Percentiles rank a stretch among this genome's conserved stretches.
These are phyloP conservation scores for Drosophila bocqueti DNA, from an alignment of 1,140 invertebrate genomes.

Conservation along the genomic window DNA sequence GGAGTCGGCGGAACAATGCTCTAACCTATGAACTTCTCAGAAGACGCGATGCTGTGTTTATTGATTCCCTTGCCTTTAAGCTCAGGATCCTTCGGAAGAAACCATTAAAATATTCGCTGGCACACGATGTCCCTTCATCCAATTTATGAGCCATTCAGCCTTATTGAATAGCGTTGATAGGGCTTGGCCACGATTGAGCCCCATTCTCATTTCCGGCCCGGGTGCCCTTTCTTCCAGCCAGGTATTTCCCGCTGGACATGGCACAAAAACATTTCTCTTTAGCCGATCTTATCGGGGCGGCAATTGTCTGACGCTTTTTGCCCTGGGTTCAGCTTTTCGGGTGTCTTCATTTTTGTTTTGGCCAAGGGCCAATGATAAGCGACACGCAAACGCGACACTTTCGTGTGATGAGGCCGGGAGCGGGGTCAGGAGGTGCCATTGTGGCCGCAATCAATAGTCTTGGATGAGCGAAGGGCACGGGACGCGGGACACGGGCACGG, in stretches of 20 bases:
- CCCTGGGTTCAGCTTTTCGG: slow-evolving; percentile 41
- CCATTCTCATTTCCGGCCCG: slow-evolving; percentile 13
- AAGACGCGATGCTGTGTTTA: background rate
- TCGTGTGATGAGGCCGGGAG: slow-evolving; percentile 19
- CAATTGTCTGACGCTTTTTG: slow-evolving; percentile 79
- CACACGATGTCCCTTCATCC: slow-evolving; percentile 1
- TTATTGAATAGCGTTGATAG: slow-evolving; percentile 66
- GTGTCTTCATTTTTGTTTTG: slow-evolving; percentile 49
- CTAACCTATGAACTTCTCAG: background rate
- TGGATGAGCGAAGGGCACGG: slow-evolving; percentile 29
- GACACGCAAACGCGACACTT: slow-evolving; percentile 67
- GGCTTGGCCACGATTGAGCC: slow-evolving; percentile 61
- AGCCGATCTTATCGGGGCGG: slow-evolving; percentile 71
- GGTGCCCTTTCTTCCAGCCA: slow-evolving; percentile 11
- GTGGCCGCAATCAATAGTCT: slow-evolving; percentile 75
- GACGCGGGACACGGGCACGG: background rate
- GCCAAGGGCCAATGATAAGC: slow-evolving; percentile 58
- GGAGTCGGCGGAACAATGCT: slow-evolving; percentile 24
- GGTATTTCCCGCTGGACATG: slow-evolving; percentile 44
- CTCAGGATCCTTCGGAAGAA: background rate
- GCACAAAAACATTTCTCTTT: slow-evolving; percentile 59
- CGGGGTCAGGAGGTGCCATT: slow-evolving; percentile 26
- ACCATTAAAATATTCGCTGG: slow-evolving; percentile 4
- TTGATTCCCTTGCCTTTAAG: background rate
- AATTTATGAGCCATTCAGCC: slow-evolving; percentile 45